Conservation (phyloP, 2,888 invertebrate genomes). For the Steinernema scapterisci region DNA sequence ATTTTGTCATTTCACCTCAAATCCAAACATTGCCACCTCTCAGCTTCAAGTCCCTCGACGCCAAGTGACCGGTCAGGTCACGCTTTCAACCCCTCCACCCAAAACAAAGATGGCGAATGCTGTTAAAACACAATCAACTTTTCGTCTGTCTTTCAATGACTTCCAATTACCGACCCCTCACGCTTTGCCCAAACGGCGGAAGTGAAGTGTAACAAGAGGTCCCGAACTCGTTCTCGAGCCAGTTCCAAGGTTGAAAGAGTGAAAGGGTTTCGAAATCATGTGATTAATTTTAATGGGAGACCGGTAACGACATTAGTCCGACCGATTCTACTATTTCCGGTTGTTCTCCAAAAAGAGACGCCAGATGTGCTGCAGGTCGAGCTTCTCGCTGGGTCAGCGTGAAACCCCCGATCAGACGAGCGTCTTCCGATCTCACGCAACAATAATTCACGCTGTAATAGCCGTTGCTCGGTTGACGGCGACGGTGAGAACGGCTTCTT, state of each 20-base stretch:
- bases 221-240: slow-evolving; percentile 16
- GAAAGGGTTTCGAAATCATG: not conserved
- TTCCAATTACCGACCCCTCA: not conserved
- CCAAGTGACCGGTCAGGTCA: too few relatives aligned
- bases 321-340: too few relatives aligned
- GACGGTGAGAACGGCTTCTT: not conserved
- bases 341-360: too few relatives aligned
- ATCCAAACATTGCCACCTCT: too few relatives aligned
- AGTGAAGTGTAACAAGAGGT: not conserved
- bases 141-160: not conserved
- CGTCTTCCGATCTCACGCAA: not conserved
- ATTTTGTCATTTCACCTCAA: too few relatives aligned
- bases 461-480: not conserved
- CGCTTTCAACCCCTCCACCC: too few relatives aligned
- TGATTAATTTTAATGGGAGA: slow-evolving; percentile 3
- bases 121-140: not conserved
- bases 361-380: too few relatives aligned
- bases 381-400: too few relatives aligned
- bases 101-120: too few relatives aligned
- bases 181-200: not conserved
- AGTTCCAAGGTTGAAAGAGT: not conserved
- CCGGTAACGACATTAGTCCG: too few relatives aligned
- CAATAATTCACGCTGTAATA: slow-evolving; percentile 16
- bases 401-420: too few relatives aligned
- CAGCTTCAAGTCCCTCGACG: too few relatives aligned